Conservation (phyloP, 2,797 vertebrate genomes). For the Gallirallus australis region DNA sequence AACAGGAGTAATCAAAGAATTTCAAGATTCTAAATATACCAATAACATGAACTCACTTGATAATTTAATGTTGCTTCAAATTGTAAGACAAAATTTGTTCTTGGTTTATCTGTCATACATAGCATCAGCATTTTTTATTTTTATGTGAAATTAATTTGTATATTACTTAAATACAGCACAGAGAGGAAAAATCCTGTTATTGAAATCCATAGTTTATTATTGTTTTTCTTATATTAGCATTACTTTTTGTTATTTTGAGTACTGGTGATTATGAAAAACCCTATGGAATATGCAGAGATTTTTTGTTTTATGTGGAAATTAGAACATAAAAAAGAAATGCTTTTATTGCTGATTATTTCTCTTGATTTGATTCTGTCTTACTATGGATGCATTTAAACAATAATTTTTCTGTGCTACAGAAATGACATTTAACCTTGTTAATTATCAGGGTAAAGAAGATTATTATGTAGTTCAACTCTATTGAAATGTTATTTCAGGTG, state of each 20-base stretch:
- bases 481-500: conserved; percentile 16
- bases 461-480: not conserved
- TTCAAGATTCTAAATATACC: not conserved
- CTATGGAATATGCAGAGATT: not conserved
- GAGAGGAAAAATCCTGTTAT: not conserved
- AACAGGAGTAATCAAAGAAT: not conserved
- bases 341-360: not conserved
- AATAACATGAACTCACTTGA: not conserved
- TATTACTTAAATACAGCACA: not conserved
- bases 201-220: not conserved
- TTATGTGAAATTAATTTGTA: not conserved
- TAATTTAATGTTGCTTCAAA: not conserved
- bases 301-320: not conserved
- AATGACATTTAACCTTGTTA: conserved; percentile 16
- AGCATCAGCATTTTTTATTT: not conserved
- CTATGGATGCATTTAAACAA: not conserved
- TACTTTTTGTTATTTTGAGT: not conserved
- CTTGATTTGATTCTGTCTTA: not conserved
- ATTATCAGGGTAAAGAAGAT: not conserved
- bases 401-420: not conserved
- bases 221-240: not conserved
- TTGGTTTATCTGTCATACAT: not conserved
- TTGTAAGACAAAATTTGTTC: not conserved
- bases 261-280: not conserved
- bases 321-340: not conserved